These are phyloP conservation scores for Cavia porcellus DNA, from an alignment of 2,113 vertebrate genomes.

Conservation along the genomic window DNA sequence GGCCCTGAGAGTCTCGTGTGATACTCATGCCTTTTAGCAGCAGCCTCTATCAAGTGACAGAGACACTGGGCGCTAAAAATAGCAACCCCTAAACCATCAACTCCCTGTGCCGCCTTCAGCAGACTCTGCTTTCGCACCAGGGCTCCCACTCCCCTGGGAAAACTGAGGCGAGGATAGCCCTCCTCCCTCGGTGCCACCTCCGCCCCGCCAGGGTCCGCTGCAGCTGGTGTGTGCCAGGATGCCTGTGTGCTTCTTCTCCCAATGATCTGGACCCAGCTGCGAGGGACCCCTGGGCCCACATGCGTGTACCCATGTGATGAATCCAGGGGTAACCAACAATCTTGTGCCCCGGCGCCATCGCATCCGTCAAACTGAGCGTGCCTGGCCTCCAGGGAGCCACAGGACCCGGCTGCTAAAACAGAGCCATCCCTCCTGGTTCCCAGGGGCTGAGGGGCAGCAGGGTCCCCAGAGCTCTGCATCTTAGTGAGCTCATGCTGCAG, in stretches of 20 bases:
- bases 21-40: not conserved
- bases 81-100: conserved; percentile 13
- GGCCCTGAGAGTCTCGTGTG: not conserved
- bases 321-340: fast-evolving
- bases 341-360: not conserved
- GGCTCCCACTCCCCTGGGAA: not conserved
- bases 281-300: too few relatives aligned
- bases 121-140: not conserved
- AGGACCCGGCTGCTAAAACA: not conserved
- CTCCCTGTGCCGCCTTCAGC: too few relatives aligned
- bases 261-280: too few relatives aligned
- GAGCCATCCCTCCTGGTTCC: not conserved
- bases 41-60: not conserved
- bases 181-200: not conserved
- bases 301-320: fast-evolving
- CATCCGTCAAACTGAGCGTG: fast-evolving
- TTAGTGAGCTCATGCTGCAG: not conserved
- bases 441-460: not conserved
- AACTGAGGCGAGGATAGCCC: not conserved
- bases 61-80: conserved; percentile 41
- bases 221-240: not conserved
- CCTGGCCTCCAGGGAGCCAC: fast-evolving
- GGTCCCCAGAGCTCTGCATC: not conserved
- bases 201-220: not conserved
- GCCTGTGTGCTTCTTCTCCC: not conserved